Percentiles rank a stretch among this genome's conserved stretches.
phyloP scores from a whole-genome alignment of 2,113 vertebrate genomes.

The Psilopsiagon aymara region DNA sequence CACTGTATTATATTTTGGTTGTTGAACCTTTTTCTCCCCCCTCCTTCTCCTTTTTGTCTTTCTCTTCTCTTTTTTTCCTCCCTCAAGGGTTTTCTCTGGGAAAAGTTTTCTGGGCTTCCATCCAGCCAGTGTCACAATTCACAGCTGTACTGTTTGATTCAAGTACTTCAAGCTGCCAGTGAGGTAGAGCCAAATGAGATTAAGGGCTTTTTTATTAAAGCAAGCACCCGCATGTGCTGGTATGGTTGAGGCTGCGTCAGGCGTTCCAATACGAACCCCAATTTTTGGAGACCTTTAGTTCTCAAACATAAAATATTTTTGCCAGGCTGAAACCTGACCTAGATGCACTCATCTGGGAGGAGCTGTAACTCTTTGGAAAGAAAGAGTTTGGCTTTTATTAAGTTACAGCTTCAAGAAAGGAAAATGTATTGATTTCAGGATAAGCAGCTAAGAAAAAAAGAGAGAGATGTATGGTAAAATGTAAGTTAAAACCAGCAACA shows the following conservation, averaged over 20 bases:
- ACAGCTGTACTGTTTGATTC: conserved; percentile 70
- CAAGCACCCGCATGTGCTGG: conserved; percentile 17
- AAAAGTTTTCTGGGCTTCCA: conserved; percentile 66
- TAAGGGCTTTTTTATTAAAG: conserved; percentile 70
- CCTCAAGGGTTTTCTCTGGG: conserved; percentile 61
- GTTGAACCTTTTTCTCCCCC: neutral
- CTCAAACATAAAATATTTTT: conserved; percentile 43
- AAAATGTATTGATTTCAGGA: conserved; percentile 25
- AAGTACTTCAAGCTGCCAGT: conserved; percentile 66
- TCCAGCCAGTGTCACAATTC: conserved; percentile 63
- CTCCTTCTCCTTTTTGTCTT: neutral
- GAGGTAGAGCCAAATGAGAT: conserved; percentile 70
- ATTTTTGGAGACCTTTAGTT: neutral
- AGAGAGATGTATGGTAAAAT: neutral
- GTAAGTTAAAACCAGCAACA: neutral
- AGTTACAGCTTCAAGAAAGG: neutral
- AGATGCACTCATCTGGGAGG: conserved; percentile 24
- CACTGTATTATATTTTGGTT: conserved; percentile 3
- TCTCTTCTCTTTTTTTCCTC: neutral
- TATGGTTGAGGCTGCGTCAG: neutral
- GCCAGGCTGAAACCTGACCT: conserved; percentile 49
- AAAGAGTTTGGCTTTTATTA: conserved; percentile 44
- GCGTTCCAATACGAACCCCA: conserved; percentile 17
- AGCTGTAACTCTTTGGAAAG: conserved; percentile 26
- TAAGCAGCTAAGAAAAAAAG: neutral